A percentile compares a stretch with the other conserved stretches of the same genome.
phyloP scores from a whole-genome alignment of 2,888 invertebrate species.

The Merodon equestris region DNA sequence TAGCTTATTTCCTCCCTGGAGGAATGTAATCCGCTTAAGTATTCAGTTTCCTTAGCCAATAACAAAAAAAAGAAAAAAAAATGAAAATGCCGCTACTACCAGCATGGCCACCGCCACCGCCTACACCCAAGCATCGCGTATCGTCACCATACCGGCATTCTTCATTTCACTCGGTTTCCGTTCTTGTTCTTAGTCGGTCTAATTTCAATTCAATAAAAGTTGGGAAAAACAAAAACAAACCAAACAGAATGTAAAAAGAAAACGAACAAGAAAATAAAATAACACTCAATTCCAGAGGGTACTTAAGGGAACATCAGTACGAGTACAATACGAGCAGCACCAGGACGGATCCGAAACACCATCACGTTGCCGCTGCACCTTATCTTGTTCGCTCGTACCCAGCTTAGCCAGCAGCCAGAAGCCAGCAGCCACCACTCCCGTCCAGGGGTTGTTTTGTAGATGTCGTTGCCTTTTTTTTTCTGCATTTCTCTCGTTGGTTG shows the following conservation, averaged over 20 bases:
- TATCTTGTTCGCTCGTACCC: conserved; percentile 12
- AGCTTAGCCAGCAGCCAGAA: conserved; percentile 1
- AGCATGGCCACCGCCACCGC: conserved; percentile 3
- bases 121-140: conserved; percentile 6
- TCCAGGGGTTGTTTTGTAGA: conserved; percentile 55
- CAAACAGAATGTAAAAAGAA: conserved; percentile 25
- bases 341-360: neutral
- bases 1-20: neutral
- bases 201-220: conserved; percentile 68
- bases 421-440: conserved; percentile 21
- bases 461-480: conserved; percentile 41
- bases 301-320: conserved; percentile 53
- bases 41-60: conserved; percentile 39
- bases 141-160: conserved; percentile 21
- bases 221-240: no score
- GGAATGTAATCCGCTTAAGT: conserved; percentile 58
- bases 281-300: conserved; percentile 61
- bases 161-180: conserved; percentile 39
- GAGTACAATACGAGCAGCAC: conserved; percentile 10
- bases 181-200: conserved; percentile 31
- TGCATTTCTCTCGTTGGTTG: conserved; percentile 29
- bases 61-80: conserved; percentile 16
- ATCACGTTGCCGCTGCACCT: conserved; percentile 10
- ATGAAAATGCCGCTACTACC: conserved; percentile 1
- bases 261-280: conserved; percentile 55